Percentiles rank a stretch among this genome's conserved stretches.
These are phyloP conservation scores for Fregata magnificens DNA, from an alignment of 2,113 vertebrate species.

Conservation along the genomic window DNA sequence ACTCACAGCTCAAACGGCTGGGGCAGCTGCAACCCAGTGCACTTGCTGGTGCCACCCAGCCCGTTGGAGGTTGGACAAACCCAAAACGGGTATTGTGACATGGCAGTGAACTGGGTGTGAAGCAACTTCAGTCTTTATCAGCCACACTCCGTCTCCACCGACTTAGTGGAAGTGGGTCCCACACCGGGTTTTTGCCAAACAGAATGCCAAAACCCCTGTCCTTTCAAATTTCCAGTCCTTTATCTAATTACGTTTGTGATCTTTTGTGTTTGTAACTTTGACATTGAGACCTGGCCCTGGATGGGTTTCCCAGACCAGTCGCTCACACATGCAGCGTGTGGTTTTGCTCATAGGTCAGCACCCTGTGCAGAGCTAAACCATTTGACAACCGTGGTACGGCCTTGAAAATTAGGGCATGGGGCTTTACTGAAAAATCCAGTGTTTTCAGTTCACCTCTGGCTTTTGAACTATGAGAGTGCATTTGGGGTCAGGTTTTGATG, in stretches of 20 bases:
- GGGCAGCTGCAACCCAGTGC: neutral
- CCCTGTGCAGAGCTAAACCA: neutral
- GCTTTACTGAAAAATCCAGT: neutral
- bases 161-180: neutral
- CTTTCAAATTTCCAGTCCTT: neutral
- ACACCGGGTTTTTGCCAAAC: neutral
- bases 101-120: neutral
- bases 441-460: neutral
- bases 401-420: neutral
- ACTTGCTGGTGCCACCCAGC: neutral
- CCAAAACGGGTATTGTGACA: neutral
- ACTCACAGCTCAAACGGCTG: neutral
- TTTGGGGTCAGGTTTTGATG: neutral
- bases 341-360: neutral
- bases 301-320: neutral
- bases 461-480: neutral
- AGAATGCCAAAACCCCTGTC: accelerated
- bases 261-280: neutral
- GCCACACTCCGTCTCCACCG: neutral
- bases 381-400: neutral
- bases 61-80: accelerated
- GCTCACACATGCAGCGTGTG: accelerated
- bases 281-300: neutral
- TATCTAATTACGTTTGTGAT: neutral
- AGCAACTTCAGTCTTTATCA: neutral